A percentile compares a stretch with the other conserved stretches of the same genome.
Conservation (phyloP, 2,888 invertebrate genomes). For the Actias luna region DNA sequence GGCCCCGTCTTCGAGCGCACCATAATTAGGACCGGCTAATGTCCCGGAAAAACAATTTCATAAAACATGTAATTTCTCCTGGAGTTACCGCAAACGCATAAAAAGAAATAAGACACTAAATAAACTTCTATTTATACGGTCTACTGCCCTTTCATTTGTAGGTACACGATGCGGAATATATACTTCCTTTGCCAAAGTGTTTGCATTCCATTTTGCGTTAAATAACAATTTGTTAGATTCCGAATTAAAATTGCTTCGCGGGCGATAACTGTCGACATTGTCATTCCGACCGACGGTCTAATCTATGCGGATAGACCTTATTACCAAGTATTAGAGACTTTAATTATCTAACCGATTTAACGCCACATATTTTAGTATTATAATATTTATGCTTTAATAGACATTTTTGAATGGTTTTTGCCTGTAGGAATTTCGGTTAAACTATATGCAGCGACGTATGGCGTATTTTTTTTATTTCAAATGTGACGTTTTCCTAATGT, state of each 20-base stretch:
- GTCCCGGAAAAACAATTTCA: constrained; percentile 80
- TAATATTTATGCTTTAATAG: neutral
- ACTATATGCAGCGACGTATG: too few species aligned
- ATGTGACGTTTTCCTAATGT: too few species aligned
- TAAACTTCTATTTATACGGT: constrained; percentile 70
- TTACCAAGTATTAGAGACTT: constrained; percentile 43
- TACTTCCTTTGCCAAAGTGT: constrained; percentile 42
- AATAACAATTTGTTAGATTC: constrained; percentile 58
- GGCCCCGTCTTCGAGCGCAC: constrained; percentile 58
- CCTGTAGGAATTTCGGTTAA: too few species aligned
- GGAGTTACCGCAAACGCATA: constrained; percentile 51
- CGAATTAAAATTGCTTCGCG: constrained; percentile 61
- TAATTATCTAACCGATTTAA: constrained; percentile 42
- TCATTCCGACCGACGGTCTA: neutral
- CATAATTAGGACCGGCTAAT: constrained; percentile 78
- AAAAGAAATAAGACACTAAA: constrained; percentile 76
- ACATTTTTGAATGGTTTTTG: neutral
- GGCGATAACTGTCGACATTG: constrained; percentile 31
- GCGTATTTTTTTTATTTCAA: too few species aligned
- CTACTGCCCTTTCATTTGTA: constrained; percentile 59
- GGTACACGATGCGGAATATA: constrained; percentile 24
- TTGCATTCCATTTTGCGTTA: constrained; percentile 58
- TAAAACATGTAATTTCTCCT: constrained; percentile 73
- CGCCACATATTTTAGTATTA: constrained; percentile 22
- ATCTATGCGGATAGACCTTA: constrained; percentile 36